Percentiles rank a stretch among this genome's conserved stretches.
phyloP scores from a whole-genome alignment of 1,140 invertebrate species.

The Drosophila kikkawai region DNA sequence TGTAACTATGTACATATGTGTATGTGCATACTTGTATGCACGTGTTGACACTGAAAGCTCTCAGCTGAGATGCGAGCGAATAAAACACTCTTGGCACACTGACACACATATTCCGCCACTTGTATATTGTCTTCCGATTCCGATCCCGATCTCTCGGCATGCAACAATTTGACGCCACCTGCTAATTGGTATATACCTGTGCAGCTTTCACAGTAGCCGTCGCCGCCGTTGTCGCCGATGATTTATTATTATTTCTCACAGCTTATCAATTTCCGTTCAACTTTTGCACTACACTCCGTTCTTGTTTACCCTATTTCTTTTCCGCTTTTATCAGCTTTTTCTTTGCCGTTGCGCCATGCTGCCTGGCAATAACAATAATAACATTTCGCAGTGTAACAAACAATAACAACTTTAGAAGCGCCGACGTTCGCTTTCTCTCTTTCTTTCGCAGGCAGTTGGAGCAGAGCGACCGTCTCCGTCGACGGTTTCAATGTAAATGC shows the following conservation, averaged over 20 bases:
- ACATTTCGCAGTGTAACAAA: slow-evolving; percentile 40
- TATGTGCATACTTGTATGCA: slow-evolving; percentile 12
- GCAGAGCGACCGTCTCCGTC: slow-evolving; percentile 48
- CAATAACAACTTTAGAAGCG: slow-evolving; percentile 30
- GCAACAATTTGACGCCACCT: slow-evolving; percentile 15
- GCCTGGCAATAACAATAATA: slow-evolving; percentile 26
- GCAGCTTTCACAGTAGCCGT: slow-evolving; percentile 47
- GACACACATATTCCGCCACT: slow-evolving; percentile 54
- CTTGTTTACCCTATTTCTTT: slow-evolving; percentile 34
- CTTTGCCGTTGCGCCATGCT: slow-evolving; percentile 24
- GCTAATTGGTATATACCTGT: slow-evolving; percentile 49
- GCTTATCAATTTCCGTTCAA: slow-evolving; percentile 64
- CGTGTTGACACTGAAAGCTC: slow-evolving; percentile 57
- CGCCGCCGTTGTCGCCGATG: not conserved
- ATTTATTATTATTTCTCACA: slow-evolving; percentile 24
- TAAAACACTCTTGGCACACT: slow-evolving; percentile 64
- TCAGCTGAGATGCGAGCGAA: slow-evolving; percentile 13
- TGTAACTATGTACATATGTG: slow-evolving; percentile 18
- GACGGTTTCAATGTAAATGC: slow-evolving; percentile 72
- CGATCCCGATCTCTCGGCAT: slow-evolving; percentile 31
- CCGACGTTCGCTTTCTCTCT: slow-evolving; percentile 12
- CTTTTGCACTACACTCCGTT: slow-evolving; percentile 51
- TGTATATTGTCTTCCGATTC: slow-evolving; percentile 9
- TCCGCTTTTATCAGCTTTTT: slow-evolving; percentile 56
- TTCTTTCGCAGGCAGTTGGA: slow-evolving; percentile 19